A percentile compares a stretch with the other conserved stretches of the same genome.
phyloP scores from a whole-genome alignment of 2,888 invertebrate genomes.

The Brachyopa scutellaris region DNA sequence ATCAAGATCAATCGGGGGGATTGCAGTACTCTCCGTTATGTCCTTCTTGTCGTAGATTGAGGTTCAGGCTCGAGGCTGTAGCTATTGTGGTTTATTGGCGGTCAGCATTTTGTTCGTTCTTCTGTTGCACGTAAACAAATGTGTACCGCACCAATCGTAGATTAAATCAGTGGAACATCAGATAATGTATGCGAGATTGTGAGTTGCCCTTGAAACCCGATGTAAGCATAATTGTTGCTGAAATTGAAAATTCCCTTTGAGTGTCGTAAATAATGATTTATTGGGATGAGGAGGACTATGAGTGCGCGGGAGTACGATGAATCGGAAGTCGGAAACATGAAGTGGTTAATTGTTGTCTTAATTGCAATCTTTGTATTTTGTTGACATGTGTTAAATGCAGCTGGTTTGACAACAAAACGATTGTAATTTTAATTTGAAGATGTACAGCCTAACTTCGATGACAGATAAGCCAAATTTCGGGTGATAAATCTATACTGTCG shows the following conservation, averaged over 20 bases:
- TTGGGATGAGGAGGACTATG: background rate
- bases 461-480: too few relatives aligned
- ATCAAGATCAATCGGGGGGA: conserved; percentile 49
- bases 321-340: conserved; percentile 49
- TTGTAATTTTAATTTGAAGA: background rate
- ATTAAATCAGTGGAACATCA: conserved; percentile 43
- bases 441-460: background rate
- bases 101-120: conserved; percentile 49
- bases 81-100: conserved; percentile 63
- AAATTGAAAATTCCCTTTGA: conserved; percentile 4
- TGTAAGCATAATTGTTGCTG: conserved; percentile 5
- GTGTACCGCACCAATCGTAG: conserved; percentile 32
- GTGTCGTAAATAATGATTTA: conserved; percentile 29
- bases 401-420: conserved; percentile 29
- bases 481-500: too few relatives aligned
- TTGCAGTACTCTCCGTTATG: conserved; percentile 40
- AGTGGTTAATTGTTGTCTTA: conserved; percentile 34
- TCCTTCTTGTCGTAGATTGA: conserved; percentile 13
- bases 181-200: conserved; percentile 1
- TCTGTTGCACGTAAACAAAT: conserved; percentile 43
- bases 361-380: conserved; percentile 17
- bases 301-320: background rate
- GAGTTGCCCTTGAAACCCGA: conserved; percentile 27
- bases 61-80: conserved; percentile 30
- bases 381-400: conserved; percentile 52